A percentile compares a stretch with the other conserved stretches of the same genome.
Evolutionary conservation across 2,797 vertebrate species (phyloP).

Genomic region (Chrysolophus pictus): DNA sequence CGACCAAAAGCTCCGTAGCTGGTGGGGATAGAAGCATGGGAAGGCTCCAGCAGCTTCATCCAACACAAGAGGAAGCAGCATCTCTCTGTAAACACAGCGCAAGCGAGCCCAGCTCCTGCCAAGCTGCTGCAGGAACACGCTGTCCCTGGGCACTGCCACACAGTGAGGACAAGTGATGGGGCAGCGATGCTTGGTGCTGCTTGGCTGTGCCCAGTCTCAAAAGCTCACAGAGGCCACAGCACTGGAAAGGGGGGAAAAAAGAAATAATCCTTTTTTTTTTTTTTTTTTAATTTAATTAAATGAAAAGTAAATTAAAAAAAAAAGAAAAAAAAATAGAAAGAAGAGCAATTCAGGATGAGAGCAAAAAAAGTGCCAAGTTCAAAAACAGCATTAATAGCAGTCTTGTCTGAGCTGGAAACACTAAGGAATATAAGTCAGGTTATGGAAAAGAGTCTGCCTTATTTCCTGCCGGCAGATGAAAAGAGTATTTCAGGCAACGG

Average conservation of each 20-base stretch:
- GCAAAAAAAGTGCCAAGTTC: background rate
- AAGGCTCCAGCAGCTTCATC: background rate
- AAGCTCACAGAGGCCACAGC: background rate
- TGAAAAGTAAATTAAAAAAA: too few species aligned
- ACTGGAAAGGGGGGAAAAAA: background rate
- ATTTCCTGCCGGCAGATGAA: slow-evolving; percentile 11
- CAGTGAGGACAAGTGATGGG: background rate
- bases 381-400: rapidly evolving
- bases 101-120: slow-evolving; percentile 14
- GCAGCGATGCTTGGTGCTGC: background rate
- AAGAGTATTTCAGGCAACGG: slow-evolving; percentile 7
- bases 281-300: too few species aligned
- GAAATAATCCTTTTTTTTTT: too few species aligned
- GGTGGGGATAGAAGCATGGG: background rate
- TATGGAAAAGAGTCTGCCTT: slow-evolving; percentile 4
- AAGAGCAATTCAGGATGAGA: background rate
- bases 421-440: background rate
- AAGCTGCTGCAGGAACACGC: slow-evolving; percentile 45
- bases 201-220: too few species aligned
- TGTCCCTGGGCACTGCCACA: background rate
- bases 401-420: background rate
- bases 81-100: slow-evolving; percentile 39
- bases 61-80: background rate
- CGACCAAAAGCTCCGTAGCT: background rate
- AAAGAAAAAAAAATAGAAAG: background rate